Percentiles rank a stretch among this genome's conserved stretches.
These are phyloP conservation scores for Megastigmus dorsalis DNA, from an alignment of 2,888 invertebrate genomes.

Conservation along the genomic window DNA sequence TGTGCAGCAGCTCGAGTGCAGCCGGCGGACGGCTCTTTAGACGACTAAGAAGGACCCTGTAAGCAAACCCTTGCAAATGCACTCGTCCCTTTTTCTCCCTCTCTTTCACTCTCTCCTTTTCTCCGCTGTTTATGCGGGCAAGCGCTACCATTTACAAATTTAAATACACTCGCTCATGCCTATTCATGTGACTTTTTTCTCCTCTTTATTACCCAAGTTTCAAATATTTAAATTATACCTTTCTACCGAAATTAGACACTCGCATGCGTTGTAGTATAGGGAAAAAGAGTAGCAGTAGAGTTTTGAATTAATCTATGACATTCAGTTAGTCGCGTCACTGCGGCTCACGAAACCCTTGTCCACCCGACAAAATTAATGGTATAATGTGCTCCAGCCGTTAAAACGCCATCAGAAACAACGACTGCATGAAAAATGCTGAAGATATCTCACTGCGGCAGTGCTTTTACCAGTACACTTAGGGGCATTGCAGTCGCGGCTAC, in stretches of 20 bases:
- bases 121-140: not conserved
- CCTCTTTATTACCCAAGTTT: not conserved
- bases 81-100: slow-evolving; percentile 11
- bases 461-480: not conserved
- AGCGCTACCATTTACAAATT: slow-evolving; percentile 36
- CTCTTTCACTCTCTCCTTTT: not conserved
- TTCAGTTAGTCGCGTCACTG: too few species aligned
- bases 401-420: not conserved
- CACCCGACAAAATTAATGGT: too few species aligned
- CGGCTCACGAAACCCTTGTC: too few species aligned
- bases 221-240: slow-evolving; percentile 34
- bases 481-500: not conserved
- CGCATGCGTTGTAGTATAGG: not conserved
- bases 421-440: slow-evolving; percentile 1
- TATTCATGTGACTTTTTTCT: slow-evolving; percentile 21
- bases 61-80: slow-evolving; percentile 23
- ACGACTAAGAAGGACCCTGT: slow-evolving; percentile 32
- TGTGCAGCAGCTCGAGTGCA: slow-evolving; percentile 30
- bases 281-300: not conserved
- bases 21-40: slow-evolving; percentile 11
- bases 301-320: not conserved
- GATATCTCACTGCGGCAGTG: not conserved
- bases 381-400: too few species aligned
- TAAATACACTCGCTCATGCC: slow-evolving; percentile 43
- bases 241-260: slow-evolving; percentile 35